Evolutionary conservation across 2,888 invertebrate species (phyloP).

Genomic region (Drosophila flavopinicola): DNA sequence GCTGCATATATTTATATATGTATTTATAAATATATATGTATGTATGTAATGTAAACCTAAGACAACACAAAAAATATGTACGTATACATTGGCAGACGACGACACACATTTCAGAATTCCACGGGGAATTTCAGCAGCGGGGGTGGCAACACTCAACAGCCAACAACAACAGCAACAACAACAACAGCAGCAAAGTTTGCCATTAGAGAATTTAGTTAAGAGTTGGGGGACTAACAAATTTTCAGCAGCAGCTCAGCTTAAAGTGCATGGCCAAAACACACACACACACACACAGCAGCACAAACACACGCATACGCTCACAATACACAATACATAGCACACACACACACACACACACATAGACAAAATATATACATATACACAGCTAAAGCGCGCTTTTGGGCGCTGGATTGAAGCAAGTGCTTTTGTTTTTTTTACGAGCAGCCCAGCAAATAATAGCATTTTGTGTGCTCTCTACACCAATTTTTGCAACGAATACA

Average conservation of each 20-base stretch:
- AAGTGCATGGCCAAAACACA: conserved; percentile 54
- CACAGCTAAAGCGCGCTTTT: conserved; percentile 40
- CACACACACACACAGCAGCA: conserved; percentile 22
- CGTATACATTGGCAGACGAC: conserved; percentile 33
- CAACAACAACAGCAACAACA: conserved; percentile 17
- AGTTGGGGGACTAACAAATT: conserved; percentile 41
- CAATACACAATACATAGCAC: conserved; percentile 3
- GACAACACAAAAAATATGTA: conserved; percentile 40
- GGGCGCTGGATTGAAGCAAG: conserved; percentile 43
- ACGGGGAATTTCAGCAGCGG: conserved; percentile 19
- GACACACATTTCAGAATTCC: conserved; percentile 56
- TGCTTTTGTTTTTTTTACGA: conserved; percentile 58
- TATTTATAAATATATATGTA: background rate
- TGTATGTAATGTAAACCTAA: conserved; percentile 40
- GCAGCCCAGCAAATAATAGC: conserved; percentile 64
- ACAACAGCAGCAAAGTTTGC: conserved; percentile 40
- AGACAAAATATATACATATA: conserved; percentile 8
- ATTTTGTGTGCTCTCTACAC: conserved; percentile 42
- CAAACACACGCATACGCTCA: background rate
- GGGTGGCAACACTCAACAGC: conserved; percentile 17
- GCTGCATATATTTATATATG: conserved; percentile 13
- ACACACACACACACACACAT: conserved; percentile 10
- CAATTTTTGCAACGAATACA: conserved; percentile 49
- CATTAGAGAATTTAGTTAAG: conserved; percentile 31
- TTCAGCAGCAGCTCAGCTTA: conserved; percentile 50